phyloP scores from a whole-genome alignment of 2,888 invertebrate genomes.

The Nomada goodeniana region DNA sequence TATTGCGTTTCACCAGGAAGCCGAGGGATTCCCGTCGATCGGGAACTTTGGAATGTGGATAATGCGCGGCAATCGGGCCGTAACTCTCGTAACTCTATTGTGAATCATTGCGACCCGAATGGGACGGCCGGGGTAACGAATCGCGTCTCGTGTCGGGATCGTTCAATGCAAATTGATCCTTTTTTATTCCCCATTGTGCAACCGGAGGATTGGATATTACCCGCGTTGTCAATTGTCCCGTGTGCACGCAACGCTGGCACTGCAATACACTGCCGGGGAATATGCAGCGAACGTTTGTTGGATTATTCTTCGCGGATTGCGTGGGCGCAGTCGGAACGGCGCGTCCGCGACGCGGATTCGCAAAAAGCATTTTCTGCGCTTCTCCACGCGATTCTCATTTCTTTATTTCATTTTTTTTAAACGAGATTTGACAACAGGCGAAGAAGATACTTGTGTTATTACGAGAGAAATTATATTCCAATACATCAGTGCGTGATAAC shows the following conservation, averaged over 20 bases:
- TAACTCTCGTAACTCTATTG: constrained; percentile 58
- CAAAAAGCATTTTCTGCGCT: not conserved
- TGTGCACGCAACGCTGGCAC: not conserved
- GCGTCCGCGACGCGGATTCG: not conserved
- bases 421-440: too few relatives aligned
- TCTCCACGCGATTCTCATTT: not conserved
- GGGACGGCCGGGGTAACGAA: not conserved
- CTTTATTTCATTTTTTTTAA: not conserved
- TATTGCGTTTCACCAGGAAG: constrained; percentile 66
- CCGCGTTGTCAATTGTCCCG: constrained; percentile 18
- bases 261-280: not conserved
- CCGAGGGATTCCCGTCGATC: constrained; percentile 42
- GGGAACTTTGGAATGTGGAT: constrained; percentile 46
- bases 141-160: constrained; percentile 18
- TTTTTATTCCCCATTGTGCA: constrained; percentile 19
- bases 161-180: constrained; percentile 37
- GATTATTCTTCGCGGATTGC: constrained; percentile 1
- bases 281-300: not conserved
- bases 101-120: constrained; percentile 40
- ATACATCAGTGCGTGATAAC: too few relatives aligned
- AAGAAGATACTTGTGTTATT: too few relatives aligned
- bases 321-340: not conserved
- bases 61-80: constrained; percentile 53
- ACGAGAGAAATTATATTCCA: too few relatives aligned
- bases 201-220: constrained; percentile 30